Evolutionary conservation across 2,888 invertebrate species (phyloP), one percentile per base, ranked within the genome.

Genomic region (Hymenopus coronatus): DNA sequence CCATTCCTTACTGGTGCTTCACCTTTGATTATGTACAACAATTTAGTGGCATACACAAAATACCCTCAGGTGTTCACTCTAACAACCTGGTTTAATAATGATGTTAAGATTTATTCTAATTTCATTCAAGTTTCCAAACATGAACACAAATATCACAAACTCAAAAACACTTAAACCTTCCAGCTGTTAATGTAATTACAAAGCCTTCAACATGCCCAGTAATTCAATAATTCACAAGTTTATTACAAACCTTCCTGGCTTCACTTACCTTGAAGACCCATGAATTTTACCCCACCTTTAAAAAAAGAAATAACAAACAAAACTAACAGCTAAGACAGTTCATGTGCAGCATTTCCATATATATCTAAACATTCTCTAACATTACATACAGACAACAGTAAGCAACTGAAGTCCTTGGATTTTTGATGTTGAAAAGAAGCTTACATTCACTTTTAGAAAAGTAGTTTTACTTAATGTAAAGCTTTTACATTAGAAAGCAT

Each of bases 221-320:
- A 20, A 70, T 20, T 20, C 25, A 20, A 0, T 20, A 20, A 3
- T 70, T 20, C 25, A 70, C 54, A 70, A 70, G 54, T 70, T 70
- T 70, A 15, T 70, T 70, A 70, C 54, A 70, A 70, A 70, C 54
- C 54, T 70, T 70, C 54, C 25, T 70, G 28, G 15, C n/a, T 33
- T 85, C 28, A 92, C 94, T 93, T 92, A 95, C 95, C 95, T 93
- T 95, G 95, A 93, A 95, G 94, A 91, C 95, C 95, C 91, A 95
- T 94, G 92, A 95, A 95, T 91, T 95, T 93, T 90, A 95, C 94
- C 89, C 95, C 94, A 94, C 95, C 96, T 95, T 40, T 94, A 93
- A 95, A 95, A 89, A 94, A 93, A 93, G 85, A 93, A 92, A 92
- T 87, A 92, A 91, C 88, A 90, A 46, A 90, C 89, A 88, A 89